phyloP scores from a whole-genome alignment of 2,888 invertebrate genomes.

The Capitulum mitella region DNA sequence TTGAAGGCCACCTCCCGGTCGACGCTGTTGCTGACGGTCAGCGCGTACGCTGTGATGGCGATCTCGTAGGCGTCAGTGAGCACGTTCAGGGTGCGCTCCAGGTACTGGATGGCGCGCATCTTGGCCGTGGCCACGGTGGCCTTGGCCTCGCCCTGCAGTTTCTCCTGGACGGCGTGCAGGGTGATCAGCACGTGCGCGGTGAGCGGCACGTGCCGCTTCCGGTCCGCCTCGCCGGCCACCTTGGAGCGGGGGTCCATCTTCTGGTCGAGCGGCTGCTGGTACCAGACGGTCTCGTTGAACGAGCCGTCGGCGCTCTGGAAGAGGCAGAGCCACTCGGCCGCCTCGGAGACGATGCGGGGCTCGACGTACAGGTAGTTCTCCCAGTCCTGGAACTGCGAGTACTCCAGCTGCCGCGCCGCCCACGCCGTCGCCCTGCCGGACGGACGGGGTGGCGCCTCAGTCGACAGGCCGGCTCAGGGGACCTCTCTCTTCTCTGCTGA shows the following conservation, averaged over 20 bases:
- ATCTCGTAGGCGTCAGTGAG: slow-evolving; percentile 47
- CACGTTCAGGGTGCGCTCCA: slow-evolving; percentile 42
- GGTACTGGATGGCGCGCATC: slow-evolving; percentile 39
- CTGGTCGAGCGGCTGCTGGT: slow-evolving; percentile 31
- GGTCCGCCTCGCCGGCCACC: slow-evolving; percentile 20
- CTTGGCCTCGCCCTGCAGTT: slow-evolving; percentile 42
- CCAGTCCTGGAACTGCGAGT: slow-evolving; percentile 94
- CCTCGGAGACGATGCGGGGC: slow-evolving; percentile 71
- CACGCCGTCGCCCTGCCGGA: slow-evolving; percentile 73
- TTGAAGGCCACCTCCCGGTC: slow-evolving; percentile 43
- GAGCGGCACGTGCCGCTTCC: slow-evolving; percentile 57
- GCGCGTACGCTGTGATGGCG: slow-evolving; percentile 49
- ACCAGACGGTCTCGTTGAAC: slow-evolving; percentile 48
- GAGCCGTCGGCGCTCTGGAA: slow-evolving; percentile 79
- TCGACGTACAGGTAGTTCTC: slow-evolving; percentile 93
- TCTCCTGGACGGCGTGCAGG: slow-evolving; percentile 43
- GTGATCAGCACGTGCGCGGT: slow-evolving; percentile 91
- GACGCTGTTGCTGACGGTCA: slow-evolving; percentile 43
- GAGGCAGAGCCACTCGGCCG: slow-evolving; percentile 75
- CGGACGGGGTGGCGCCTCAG: background rate
- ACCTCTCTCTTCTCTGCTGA: no score
- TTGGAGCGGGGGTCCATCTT: slow-evolving; percentile 32
- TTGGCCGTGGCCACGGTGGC: slow-evolving; percentile 40
- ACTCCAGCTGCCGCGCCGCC: slow-evolving; percentile 77
- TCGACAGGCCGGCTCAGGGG: no score